Conservation (phyloP, 2,797 vertebrate genomes). For the Caiman crocodilus region DNA sequence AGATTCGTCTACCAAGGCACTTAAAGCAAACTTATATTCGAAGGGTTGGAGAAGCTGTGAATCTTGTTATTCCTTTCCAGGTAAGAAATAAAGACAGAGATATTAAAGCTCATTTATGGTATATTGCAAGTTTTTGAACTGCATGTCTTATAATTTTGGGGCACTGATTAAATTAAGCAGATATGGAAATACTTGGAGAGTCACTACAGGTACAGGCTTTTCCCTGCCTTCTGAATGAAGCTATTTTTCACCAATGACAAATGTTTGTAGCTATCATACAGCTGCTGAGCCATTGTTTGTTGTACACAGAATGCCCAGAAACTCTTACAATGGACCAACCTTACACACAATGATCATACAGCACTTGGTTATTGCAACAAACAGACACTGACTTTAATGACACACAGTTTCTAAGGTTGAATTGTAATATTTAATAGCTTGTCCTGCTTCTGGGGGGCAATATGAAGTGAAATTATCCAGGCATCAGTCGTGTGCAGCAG, state of each 20-base stretch:
- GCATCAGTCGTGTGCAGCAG: neutral
- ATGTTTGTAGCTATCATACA: neutral
- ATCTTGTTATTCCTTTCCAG: conserved; percentile 96
- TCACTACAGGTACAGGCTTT: neutral
- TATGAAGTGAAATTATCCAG: neutral
- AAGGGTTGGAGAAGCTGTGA: conserved; percentile 95
- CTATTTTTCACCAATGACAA: neutral
- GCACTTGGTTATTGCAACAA: neutral
- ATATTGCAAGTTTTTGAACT: neutral
- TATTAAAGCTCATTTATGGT: neutral
- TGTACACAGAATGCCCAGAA: neutral
- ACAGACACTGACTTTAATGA: neutral
- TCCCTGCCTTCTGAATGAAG: neutral
- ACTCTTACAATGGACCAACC: neutral
- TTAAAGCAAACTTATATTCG: conserved; percentile 95
- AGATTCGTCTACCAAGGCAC: conserved; percentile 96
- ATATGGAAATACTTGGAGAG: neutral
- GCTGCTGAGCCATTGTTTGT: neutral
- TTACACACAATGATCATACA: neutral
- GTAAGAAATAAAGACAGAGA: conserved; percentile 76
- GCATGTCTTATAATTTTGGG: neutral
- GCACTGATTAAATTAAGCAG: neutral
- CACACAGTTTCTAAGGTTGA: neutral
- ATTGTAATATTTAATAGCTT: neutral
- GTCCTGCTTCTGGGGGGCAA: neutral